phyloP scores from a whole-genome alignment of 23 tunicate genomes.

The Trididemnum nubilum region DNA sequence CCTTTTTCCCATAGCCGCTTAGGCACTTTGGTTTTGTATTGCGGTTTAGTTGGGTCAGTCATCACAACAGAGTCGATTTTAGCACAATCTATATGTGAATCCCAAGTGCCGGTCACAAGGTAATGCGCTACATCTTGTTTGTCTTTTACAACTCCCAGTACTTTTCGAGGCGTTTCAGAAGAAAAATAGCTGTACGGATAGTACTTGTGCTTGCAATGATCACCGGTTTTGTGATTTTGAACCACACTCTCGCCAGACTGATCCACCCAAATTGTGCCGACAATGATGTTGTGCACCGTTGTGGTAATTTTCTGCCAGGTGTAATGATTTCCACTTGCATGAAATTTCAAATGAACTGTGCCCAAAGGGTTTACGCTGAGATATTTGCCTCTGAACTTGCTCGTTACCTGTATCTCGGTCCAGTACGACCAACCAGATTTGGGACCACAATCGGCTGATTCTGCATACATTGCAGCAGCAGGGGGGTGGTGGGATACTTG shows the following conservation, averaged over 20 bases:
- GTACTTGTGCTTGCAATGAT: conserved; percentile 81
- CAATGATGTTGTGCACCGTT: conserved; percentile 91
- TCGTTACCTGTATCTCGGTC: conserved; percentile 63
- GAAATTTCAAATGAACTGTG: conserved; percentile 71
- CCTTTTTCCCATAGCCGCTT: conserved; percentile 50
- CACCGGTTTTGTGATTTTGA: conserved; percentile 82
- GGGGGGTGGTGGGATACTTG: conserved; percentile 98
- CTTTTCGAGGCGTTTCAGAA: conserved; percentile 80
- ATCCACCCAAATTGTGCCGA: conserved; percentile 97
- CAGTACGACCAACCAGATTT: conserved; percentile 91
- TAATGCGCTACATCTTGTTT: conserved; percentile 62
- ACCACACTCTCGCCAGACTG: conserved; percentile 85
- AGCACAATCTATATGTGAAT: conserved; percentile 76
- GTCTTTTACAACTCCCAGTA: conserved; percentile 75
- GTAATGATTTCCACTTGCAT: conserved; percentile 87
- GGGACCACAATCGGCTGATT: conserved; percentile 48
- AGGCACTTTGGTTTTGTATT: conserved; percentile 49
- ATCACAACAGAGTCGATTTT: conserved; percentile 37
- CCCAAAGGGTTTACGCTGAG: conserved; percentile 83
- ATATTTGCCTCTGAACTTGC: conserved; percentile 93
- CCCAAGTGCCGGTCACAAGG: conserved; percentile 88
- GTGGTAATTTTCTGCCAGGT: conserved; percentile 92
- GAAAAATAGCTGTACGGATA: conserved; percentile 93
- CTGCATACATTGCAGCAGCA: conserved; percentile 77
- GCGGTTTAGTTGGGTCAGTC: conserved; percentile 38